These are phyloP conservation scores for Parazoanthus darwini DNA, from an alignment of 92 coral and sea anemone genomes.

Conservation along the genomic window DNA sequence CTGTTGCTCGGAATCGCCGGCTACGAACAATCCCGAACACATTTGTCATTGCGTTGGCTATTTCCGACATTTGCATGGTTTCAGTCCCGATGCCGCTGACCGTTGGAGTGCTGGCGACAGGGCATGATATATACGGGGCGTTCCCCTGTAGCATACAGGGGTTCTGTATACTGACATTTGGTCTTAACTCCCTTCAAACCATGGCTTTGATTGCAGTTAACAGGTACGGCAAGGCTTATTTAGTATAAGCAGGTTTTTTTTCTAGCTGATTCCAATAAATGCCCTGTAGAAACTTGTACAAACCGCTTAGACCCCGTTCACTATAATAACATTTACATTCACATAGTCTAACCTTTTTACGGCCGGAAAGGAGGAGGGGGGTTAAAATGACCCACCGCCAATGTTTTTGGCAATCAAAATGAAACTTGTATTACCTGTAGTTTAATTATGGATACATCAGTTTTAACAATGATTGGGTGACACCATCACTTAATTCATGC, in stretches of 20 bases:
- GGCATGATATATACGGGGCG: constrained; percentile 23
- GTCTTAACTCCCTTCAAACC: constrained; percentile 36
- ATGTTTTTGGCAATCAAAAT: no score
- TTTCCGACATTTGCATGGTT: constrained; percentile 39
- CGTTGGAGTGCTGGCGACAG: constrained; percentile 35
- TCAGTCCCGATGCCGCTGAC: constrained; percentile 40
- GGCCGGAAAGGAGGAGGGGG: no score
- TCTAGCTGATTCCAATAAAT: no score
- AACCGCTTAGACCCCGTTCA: no score
- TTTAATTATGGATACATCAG: no score
- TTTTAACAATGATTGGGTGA: no score
- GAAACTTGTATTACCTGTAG: no score
- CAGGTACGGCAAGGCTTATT: background rate
- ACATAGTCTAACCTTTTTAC: no score
- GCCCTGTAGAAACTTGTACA: no score
- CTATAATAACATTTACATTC: no score
- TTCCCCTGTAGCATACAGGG: constrained; percentile 32
- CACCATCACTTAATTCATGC: no score
- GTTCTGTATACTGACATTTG: constrained; percentile 34
- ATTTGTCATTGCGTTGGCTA: constrained; percentile 31
- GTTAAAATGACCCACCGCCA: no score
- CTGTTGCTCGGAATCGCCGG: constrained; percentile 35
- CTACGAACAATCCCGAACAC: constrained; percentile 41
- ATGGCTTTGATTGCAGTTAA: constrained; percentile 41
- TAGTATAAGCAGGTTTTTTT: background rate